Evolutionary conservation across 2,888 invertebrate genomes (phyloP).

Genomic region (Nemurella pictetii): DNA sequence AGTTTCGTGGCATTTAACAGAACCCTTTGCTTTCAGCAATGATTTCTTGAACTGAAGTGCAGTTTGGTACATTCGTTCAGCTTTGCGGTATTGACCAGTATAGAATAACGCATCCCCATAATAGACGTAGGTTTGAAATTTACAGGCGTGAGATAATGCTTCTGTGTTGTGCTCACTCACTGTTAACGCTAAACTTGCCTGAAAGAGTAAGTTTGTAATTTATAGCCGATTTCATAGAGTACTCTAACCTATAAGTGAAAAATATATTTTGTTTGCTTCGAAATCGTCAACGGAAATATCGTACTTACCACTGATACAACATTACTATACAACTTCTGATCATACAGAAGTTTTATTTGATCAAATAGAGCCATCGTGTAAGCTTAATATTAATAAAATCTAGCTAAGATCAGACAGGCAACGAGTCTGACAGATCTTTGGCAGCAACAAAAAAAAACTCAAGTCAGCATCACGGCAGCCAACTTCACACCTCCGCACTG

Average conservation of each 20-base stretch:
- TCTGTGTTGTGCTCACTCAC: constrained; percentile 68
- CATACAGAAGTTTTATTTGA: constrained; percentile 69
- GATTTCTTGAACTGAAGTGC: constrained; percentile 67
- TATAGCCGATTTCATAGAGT: neutral
- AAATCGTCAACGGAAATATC: neutral
- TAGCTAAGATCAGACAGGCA: too few relatives aligned
- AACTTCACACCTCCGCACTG: neutral
- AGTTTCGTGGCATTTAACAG: constrained; percentile 52
- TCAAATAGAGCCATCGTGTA: constrained; percentile 62
- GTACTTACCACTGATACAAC: constrained; percentile 67
- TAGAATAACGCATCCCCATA: constrained; percentile 72
- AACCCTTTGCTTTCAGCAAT: constrained; percentile 58
- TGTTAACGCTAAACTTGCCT: constrained; percentile 69
- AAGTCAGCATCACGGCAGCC: neutral
- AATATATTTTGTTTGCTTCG: neutral
- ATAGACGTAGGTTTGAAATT: constrained; percentile 69
- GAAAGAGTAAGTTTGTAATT: constrained; percentile 47
- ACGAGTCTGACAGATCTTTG: too few relatives aligned
- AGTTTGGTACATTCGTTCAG: constrained; percentile 67
- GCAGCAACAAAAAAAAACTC: too few relatives aligned
- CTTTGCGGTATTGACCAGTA: constrained; percentile 66
- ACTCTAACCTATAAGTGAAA: neutral
- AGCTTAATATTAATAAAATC: too few relatives aligned
- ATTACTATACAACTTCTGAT: constrained; percentile 72
- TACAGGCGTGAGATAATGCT: constrained; percentile 60